Conservation (phyloP, 2,888 invertebrate genomes). For the Ormyrus rosae region DNA sequence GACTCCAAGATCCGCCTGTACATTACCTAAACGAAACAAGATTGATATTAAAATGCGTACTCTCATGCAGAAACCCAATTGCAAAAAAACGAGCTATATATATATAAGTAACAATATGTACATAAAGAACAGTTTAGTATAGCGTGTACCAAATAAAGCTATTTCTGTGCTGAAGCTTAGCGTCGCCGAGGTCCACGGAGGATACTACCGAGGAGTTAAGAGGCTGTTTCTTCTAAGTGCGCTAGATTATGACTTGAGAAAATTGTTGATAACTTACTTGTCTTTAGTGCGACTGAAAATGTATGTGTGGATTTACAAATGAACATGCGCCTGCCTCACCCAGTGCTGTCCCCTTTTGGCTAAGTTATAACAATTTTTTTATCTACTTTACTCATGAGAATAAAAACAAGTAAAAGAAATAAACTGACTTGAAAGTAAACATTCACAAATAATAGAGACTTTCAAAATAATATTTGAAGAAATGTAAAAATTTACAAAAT, state of each 20-base stretch:
- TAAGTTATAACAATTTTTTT: not conserved
- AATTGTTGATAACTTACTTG: constrained; percentile 28
- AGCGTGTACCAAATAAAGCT: constrained; percentile 29
- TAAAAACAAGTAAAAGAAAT: constrained; percentile 1
- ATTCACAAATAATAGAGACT: constrained; percentile 6
- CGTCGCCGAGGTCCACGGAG: constrained; percentile 43
- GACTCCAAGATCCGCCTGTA: constrained; percentile 89
- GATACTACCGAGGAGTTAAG: constrained; percentile 58
- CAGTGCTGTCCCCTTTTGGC: constrained; percentile 18
- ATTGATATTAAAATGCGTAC: not conserved
- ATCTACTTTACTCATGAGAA: constrained; percentile 19
- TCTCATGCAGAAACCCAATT: not conserved
- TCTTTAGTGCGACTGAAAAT: constrained; percentile 22
- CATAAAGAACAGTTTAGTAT: constrained; percentile 1
- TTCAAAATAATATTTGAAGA: too few relatives aligned
- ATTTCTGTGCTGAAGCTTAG: constrained; percentile 48
- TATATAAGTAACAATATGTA: not conserved
- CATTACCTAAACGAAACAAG: constrained; percentile 82
- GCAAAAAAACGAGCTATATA: not conserved
- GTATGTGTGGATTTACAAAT: constrained; percentile 5
- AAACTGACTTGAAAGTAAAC: not conserved
- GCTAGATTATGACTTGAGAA: constrained; percentile 16
- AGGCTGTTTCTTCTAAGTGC: constrained; percentile 72
- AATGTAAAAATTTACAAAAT: not conserved
- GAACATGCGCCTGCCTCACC: constrained; percentile 15